phyloP scores from a whole-genome alignment of 1,140 invertebrate species.

The Orchesella cincta region DNA sequence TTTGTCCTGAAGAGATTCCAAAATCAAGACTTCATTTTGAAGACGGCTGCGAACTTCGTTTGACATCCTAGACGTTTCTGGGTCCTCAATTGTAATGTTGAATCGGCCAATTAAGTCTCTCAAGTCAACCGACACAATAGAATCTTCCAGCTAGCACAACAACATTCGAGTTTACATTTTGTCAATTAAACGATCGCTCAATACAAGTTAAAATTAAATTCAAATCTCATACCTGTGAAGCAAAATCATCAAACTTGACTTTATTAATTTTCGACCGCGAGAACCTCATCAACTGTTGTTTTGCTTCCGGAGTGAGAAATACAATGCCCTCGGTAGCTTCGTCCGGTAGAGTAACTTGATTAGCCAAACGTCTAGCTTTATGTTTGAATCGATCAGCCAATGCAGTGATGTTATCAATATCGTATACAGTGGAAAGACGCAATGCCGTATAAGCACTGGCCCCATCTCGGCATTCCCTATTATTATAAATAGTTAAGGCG shows the following conservation, averaged over 20 bases:
- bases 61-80: slow-evolving; percentile 10
- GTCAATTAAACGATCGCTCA: no score
- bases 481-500: no score
- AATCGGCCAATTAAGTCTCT: slow-evolving; percentile 41
- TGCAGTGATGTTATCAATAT: slow-evolving; percentile 36
- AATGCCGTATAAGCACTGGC: slow-evolving; percentile 43
- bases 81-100: slow-evolving; percentile 37
- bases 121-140: slow-evolving; percentile 42
- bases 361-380: slow-evolving; percentile 34
- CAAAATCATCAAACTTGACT: slow-evolving; percentile 43
- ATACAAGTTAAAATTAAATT: no score
- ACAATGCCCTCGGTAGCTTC: slow-evolving; percentile 44
- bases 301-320: slow-evolving; percentile 42
- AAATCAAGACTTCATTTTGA: slow-evolving; percentile 35
- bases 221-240: no score
- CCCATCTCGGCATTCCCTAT: slow-evolving; percentile 32
- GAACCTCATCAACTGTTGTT: slow-evolving; percentile 41
- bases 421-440: slow-evolving; percentile 37
- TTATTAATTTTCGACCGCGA: slow-evolving; percentile 39
- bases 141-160: slow-evolving; percentile 35
- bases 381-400: slow-evolving; percentile 38
- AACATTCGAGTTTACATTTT: no score
- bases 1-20: slow-evolving; percentile 35
- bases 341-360: slow-evolving; percentile 34
- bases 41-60: slow-evolving; percentile 33